A percentile compares a stretch with the other conserved stretches of the same genome.
Evolutionary conservation across 2,113 vertebrate genomes (phyloP).

Genomic region (Polypterus bichir): DNA sequence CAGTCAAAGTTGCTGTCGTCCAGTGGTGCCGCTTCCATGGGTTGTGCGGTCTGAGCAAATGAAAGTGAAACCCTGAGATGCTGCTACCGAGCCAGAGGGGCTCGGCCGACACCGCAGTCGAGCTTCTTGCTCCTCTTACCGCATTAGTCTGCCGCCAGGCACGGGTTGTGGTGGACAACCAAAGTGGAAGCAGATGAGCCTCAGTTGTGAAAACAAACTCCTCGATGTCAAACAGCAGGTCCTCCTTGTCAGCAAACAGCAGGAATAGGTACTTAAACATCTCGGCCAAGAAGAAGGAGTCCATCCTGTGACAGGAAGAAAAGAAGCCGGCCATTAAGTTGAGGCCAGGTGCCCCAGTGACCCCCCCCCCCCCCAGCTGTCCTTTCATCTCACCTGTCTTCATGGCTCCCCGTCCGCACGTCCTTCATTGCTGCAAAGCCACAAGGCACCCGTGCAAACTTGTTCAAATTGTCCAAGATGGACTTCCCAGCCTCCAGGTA

Average conservation of each 20-base stretch:
- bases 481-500: slow-evolving; percentile 94
- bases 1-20: slow-evolving; percentile 96
- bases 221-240: slow-evolving; percentile 88
- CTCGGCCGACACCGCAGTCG: neutral
- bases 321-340: neutral
- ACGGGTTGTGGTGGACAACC: slow-evolving; percentile 74
- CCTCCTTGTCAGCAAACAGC: slow-evolving; percentile 80
- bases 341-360: too few species aligned
- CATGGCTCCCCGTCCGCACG: slow-evolving; percentile 91
- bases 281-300: slow-evolving; percentile 95
- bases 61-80: neutral
- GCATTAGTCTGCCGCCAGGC: slow-evolving; percentile 41
- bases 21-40: slow-evolving; percentile 58
- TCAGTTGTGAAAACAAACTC: slow-evolving; percentile 97
- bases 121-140: slow-evolving; percentile 33
- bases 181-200: slow-evolving; percentile 90
- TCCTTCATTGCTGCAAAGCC: slow-evolving; percentile 97
- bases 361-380: neutral
- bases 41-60: slow-evolving; percentile 35
- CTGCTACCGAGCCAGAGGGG: slow-evolving; percentile 1
- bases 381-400: slow-evolving; percentile 70
- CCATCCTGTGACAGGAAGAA: slow-evolving; percentile 62
- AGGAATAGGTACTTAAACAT: slow-evolving; percentile 98
- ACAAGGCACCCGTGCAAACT: slow-evolving; percentile 88
- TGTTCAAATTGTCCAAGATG: slow-evolving; percentile 93